Evolutionary conservation across 2,797 vertebrate species (phyloP), one percentile per base, ranked within the genome.

Genomic region (Iguana delicatissima): DNA sequence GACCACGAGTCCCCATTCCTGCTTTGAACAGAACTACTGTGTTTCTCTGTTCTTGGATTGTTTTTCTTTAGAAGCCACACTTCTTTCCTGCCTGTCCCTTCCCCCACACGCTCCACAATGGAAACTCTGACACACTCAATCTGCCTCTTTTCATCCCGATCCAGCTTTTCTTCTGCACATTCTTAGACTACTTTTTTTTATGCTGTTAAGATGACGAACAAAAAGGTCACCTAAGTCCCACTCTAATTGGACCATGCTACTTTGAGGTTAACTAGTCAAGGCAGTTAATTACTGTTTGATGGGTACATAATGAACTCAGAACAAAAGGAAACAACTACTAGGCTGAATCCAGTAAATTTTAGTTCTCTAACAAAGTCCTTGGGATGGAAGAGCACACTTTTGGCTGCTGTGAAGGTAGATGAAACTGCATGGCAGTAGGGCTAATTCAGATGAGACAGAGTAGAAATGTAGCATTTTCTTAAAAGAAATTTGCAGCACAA

Each of bases 81-180:
- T 89, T 73, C 91, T 85, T 55, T 89, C 96, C 94, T 12, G 10
- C n/a, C 55, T 10, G 18, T n/a, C 35, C 12, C 46, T n/a, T 14
- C 76, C 18, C 46, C 55, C 83, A 6, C 29, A 16, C 79, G 18
- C 64, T 96, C 94, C 94, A 64, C 96, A 95, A 96, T 96, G 97
- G 97, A 98, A 97, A 97, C 94, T 97, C 91, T 97, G 97, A 97
- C 96, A 93, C 81, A 90, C 87, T 95, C 88, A 76, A 88, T 93
- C 95, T 96, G 95, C 92, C 86, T 97, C 95, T 96, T 97, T 96
- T 97, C 95, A 96, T 96, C 96, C 93, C 86, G 1, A 1, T 96
- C 95, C 96, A 96, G 90, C 91, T 96, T 95, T 95, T 97, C 96
- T 95, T 94, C 96, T 96, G 93, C 92, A 93, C 92, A 94, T 94